A percentile compares a stretch with the other conserved stretches of the same genome.
These are phyloP conservation scores for Paramisgurnus dabryanus DNA, from an alignment of 2,113 vertebrate species.

Conservation along the genomic window DNA sequence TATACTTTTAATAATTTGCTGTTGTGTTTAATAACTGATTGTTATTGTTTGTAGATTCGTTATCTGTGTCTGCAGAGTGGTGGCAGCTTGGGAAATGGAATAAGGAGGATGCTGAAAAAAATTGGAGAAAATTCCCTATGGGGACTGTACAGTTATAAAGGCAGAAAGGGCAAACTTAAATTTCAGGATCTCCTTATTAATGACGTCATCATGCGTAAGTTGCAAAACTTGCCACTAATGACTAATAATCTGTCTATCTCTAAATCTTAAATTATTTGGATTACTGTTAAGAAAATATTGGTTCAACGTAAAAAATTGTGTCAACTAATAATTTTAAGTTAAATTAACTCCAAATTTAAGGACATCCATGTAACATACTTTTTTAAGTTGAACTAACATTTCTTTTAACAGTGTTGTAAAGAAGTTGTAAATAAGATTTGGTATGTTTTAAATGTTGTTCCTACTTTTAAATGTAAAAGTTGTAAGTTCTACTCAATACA, in stretches of 20 bases:
- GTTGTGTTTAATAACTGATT: neutral
- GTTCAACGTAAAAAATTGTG: too few species aligned
- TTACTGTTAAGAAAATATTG: too few species aligned
- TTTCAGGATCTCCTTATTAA: neutral
- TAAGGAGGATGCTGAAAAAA: neutral
- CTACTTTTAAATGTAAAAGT: too few species aligned
- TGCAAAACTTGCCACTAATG: conserved; percentile 5
- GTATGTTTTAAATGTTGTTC: too few species aligned
- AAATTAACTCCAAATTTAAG: too few species aligned
- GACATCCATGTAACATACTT: too few species aligned
- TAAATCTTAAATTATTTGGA: too few species aligned
- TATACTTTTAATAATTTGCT: neutral
- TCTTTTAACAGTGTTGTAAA: too few species aligned
- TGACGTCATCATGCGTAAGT: conserved; percentile 1
- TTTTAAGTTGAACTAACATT: too few species aligned
- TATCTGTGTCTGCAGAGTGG: neutral
- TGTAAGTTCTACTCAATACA: too few species aligned
- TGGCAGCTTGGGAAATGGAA: neutral
- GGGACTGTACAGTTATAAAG: neutral
- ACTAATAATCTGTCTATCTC: neutral
- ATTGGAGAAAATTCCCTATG: neutral
- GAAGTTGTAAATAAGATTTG: too few species aligned
- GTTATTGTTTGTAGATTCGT: conserved; percentile 1
- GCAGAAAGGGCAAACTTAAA: neutral
- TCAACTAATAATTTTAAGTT: too few species aligned